A percentile compares a stretch with the other conserved stretches of the same genome.
Evolutionary conservation across 2,113 vertebrate genomes (phyloP).

Genomic region (Pluvialis apricaria): DNA sequence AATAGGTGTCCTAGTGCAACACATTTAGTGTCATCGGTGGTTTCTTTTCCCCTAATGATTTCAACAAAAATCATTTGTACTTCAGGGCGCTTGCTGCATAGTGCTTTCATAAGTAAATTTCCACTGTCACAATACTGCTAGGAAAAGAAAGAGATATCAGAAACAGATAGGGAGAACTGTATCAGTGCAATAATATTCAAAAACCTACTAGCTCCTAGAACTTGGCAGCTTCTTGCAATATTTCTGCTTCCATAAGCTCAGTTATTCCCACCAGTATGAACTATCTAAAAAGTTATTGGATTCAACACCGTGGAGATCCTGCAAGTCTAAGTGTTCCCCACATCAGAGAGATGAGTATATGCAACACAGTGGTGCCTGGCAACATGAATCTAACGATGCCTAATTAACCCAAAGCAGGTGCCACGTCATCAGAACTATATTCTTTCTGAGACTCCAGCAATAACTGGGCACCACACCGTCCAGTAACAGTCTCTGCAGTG

Average conservation of each 20-base stretch:
- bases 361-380: background rate
- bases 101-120: background rate
- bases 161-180: background rate
- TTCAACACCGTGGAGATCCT: background rate
- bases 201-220: background rate
- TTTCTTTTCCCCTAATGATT: background rate
- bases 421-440: accelerated
- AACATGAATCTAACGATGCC: accelerated
- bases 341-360: background rate
- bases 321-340: background rate
- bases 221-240: background rate
- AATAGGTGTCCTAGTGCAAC: background rate
- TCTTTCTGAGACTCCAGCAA: background rate
- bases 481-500: background rate
- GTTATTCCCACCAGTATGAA: background rate
- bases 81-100: background rate
- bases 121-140: background rate
- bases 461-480: background rate
- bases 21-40: background rate
- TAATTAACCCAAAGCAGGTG: background rate
- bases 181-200: background rate
- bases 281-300: background rate
- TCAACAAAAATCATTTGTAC: background rate
- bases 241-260: background rate
- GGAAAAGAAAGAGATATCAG: background rate